Conservation (phyloP, 1,140 invertebrate genomes). For the Lordiphosa clarofinis region DNA sequence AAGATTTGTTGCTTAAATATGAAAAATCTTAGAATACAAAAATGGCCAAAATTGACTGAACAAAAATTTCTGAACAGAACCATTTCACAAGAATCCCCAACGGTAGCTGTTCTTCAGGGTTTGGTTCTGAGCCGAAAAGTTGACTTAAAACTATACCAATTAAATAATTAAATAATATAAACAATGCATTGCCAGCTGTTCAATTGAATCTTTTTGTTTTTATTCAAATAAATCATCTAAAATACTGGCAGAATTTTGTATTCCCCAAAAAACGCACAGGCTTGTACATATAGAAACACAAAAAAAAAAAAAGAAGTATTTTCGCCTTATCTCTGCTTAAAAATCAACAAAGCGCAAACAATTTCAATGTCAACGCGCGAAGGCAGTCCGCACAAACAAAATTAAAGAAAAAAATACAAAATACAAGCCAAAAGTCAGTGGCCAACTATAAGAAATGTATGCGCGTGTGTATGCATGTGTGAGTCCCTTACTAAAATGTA, state of each 20-base stretch:
- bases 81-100: too few relatives aligned
- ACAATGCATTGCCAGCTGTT: conserved; percentile 43
- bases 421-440: conserved; percentile 63
- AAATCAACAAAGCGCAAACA: conserved; percentile 73
- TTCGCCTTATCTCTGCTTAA: conserved; percentile 69
- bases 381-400: conserved; percentile 18
- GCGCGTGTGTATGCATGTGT: conserved; percentile 1
- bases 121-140: neutral
- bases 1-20: too few relatives aligned
- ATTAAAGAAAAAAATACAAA: conserved; percentile 1
- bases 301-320: conserved; percentile 51
- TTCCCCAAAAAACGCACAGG: conserved; percentile 14
- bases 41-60: too few relatives aligned
- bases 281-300: conserved; percentile 2
- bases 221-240: conserved; percentile 58
- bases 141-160: conserved; percentile 4
- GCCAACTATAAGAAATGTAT: conserved; percentile 53
- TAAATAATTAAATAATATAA: too few relatives aligned
- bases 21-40: too few relatives aligned
- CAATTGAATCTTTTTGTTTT: conserved; percentile 15
- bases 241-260: conserved; percentile 14
- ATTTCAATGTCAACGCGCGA: conserved; percentile 72
- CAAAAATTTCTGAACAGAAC: too few relatives aligned
- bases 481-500: conserved; percentile 40
- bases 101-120: too few relatives aligned